These are phyloP conservation scores for Sinonovacula constricta DNA, from an alignment of 1,140 invertebrate species.

Conservation along the genomic window DNA sequence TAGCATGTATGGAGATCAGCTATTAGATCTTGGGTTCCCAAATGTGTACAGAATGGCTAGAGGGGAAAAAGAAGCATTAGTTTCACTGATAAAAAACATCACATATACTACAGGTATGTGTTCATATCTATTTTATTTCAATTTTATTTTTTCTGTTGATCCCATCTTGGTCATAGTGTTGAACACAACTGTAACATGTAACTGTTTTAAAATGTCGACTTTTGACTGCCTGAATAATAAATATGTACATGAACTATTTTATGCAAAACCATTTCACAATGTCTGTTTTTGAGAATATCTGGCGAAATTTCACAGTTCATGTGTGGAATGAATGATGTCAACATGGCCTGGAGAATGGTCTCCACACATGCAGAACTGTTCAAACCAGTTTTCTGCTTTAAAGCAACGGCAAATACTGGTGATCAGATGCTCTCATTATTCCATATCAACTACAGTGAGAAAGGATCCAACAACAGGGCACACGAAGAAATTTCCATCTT, in stretches of 20 bases:
- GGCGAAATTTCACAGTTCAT: slow-evolving; percentile 40
- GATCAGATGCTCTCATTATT: slow-evolving; percentile 13
- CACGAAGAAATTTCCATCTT: slow-evolving; percentile 16
- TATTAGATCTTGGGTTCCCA: slow-evolving; percentile 10
- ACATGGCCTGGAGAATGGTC: slow-evolving; percentile 22
- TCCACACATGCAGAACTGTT: background rate
- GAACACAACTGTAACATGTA: too few species aligned
- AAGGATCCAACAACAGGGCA: slow-evolving; percentile 22
- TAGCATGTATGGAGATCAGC: slow-evolving; percentile 5
- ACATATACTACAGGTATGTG: slow-evolving; percentile 28
- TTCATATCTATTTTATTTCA: too few species aligned
- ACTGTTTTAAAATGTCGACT: too few species aligned
- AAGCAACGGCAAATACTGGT: background rate
- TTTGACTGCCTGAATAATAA: too few species aligned
- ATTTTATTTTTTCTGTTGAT: too few species aligned
- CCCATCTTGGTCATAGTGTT: too few species aligned
- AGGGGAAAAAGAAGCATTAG: slow-evolving; percentile 4
- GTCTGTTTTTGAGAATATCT: slow-evolving; percentile 21
- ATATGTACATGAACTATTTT: too few species aligned
- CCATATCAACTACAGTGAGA: slow-evolving; percentile 16
- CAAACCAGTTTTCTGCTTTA: slow-evolving; percentile 10
- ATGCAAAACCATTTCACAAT: too few species aligned
- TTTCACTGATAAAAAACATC: slow-evolving; percentile 22
- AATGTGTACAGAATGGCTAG: slow-evolving; percentile 21
- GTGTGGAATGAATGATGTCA: slow-evolving; percentile 37